Evolutionary conservation across 1,140 invertebrate genomes (phyloP).

Genomic region (Meloidogyne hapla): DNA sequence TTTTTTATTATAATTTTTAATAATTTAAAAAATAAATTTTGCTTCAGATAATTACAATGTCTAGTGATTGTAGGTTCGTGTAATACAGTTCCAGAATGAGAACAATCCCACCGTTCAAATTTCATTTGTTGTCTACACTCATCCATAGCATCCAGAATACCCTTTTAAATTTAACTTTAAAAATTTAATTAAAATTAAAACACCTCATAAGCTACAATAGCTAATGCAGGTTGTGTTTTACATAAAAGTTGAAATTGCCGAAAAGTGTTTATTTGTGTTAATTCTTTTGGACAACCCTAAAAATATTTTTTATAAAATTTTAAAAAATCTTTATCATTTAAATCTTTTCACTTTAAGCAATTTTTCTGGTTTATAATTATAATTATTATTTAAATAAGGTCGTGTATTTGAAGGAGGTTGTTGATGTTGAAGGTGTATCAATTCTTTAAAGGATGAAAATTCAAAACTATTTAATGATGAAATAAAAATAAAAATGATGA

Average conservation of each 20-base stretch:
- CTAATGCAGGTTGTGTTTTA: conserved; percentile 48
- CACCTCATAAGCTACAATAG: conserved; percentile 55
- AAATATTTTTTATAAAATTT: not conserved
- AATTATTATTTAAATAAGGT: not conserved
- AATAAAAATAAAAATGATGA: not conserved
- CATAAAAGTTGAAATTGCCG: conserved; percentile 52
- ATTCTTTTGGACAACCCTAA: conserved; percentile 23
- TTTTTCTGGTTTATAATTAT: conserved; percentile 24
- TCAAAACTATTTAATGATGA: not conserved
- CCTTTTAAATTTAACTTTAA: conserved; percentile 41
- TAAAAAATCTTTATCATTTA: too few relatives aligned
- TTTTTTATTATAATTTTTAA: too few relatives aligned
- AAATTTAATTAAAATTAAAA: not conserved
- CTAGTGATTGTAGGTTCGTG: conserved; percentile 10
- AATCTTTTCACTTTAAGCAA: conserved; percentile 21
- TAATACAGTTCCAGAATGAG: conserved; percentile 56
- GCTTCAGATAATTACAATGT: conserved; percentile 3
- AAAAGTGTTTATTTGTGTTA: conserved; percentile 32
- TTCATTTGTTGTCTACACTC: conserved; percentile 49
- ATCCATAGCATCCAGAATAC: conserved; percentile 56
- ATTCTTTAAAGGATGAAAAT: conserved; percentile 1
- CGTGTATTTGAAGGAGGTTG: conserved; percentile 5
- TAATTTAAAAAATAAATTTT: too few relatives aligned
- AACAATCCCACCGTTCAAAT: conserved; percentile 42
- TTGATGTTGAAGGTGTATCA: not conserved